phyloP scores from a whole-genome alignment of 2,888 invertebrate genomes.

The Heterodera filipjevi region DNA sequence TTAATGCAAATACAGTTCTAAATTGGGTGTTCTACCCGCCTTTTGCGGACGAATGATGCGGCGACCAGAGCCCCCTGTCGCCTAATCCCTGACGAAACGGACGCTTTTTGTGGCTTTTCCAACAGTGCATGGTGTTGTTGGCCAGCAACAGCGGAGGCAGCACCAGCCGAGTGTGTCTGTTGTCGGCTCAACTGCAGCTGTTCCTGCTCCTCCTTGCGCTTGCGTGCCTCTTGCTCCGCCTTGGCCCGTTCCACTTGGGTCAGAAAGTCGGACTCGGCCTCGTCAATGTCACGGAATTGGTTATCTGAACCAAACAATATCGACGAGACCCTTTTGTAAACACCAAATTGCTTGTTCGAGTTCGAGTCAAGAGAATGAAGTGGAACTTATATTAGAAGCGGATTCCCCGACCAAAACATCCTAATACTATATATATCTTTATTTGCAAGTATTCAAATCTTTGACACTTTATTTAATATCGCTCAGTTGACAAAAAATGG shows the following conservation, averaged over 20 bases:
- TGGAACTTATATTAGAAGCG: too few relatives aligned
- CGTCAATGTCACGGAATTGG: slow-evolving; percentile 35
- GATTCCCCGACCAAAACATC: too few relatives aligned
- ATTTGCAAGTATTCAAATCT: too few relatives aligned
- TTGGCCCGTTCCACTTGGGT: slow-evolving; percentile 22
- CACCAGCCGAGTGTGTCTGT: not conserved
- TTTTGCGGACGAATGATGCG: slow-evolving; percentile 28
- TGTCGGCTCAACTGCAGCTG: slow-evolving; percentile 1
- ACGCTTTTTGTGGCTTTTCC: slow-evolving; percentile 25
- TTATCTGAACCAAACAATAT: slow-evolving; percentile 28
- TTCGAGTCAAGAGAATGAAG: too few relatives aligned
- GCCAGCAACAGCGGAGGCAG: not conserved
- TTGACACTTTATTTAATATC: not conserved
- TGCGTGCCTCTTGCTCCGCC: slow-evolving; percentile 19
- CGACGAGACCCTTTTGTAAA: too few relatives aligned
- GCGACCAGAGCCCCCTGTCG: slow-evolving; percentile 27
- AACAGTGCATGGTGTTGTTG: not conserved
- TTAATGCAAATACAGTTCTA: too few relatives aligned
- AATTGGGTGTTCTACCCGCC: too few relatives aligned
- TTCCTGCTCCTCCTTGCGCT: slow-evolving; percentile 22
- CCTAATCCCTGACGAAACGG: not conserved
- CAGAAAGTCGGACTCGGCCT: slow-evolving; percentile 33
- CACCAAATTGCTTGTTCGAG: too few relatives aligned
- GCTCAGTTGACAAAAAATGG: too few relatives aligned
- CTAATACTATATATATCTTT: too few relatives aligned